These are phyloP conservation scores for Pristionchus pacificus DNA, from an alignment of 1,140 invertebrate genomes.

Conservation along the genomic window DNA sequence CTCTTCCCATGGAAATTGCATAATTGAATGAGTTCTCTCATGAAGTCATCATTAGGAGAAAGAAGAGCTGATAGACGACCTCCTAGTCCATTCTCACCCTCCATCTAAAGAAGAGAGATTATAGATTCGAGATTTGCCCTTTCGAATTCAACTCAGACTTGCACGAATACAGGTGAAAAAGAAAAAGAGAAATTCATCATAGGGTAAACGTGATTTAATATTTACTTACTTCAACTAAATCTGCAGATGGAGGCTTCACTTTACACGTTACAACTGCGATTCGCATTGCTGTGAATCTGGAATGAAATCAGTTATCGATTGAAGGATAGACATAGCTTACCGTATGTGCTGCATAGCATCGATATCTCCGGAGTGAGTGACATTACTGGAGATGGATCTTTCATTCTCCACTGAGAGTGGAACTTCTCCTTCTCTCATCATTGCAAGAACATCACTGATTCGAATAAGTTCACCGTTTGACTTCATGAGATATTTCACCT, in stretches of 20 bases:
- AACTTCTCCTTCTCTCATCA: conserved; percentile 36
- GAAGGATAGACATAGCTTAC: no score
- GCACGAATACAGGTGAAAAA: conserved; percentile 7
- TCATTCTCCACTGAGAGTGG: conserved; percentile 42
- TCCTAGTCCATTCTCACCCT: not conserved
- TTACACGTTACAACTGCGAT: conserved; percentile 58
- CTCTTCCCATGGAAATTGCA: conserved; percentile 53
- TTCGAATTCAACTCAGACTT: conserved; percentile 7
- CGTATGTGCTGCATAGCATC: conserved; percentile 53
- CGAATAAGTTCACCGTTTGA: conserved; percentile 38
- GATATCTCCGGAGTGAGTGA: conserved; percentile 56
- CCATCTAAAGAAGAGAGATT: not conserved
- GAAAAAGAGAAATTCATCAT: no score
- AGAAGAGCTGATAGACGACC: conserved; percentile 19
- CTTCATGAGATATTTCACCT: conserved; percentile 56
- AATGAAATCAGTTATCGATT: conserved; percentile 12
- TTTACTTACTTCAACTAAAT: conserved; percentile 33
- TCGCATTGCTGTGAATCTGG: conserved; percentile 56
- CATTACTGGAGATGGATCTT: conserved; percentile 54
- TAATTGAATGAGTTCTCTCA: conserved; percentile 51
- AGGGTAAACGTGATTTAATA: not conserved
- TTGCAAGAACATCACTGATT: conserved; percentile 46
- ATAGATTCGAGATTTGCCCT: not conserved
- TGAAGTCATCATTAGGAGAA: conserved; percentile 46
- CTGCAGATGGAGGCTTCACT: conserved; percentile 55